These are phyloP conservation scores for Caenorhabditis uteleia DNA, from an alignment of 2,888 invertebrate species.

Conservation along the genomic window DNA sequence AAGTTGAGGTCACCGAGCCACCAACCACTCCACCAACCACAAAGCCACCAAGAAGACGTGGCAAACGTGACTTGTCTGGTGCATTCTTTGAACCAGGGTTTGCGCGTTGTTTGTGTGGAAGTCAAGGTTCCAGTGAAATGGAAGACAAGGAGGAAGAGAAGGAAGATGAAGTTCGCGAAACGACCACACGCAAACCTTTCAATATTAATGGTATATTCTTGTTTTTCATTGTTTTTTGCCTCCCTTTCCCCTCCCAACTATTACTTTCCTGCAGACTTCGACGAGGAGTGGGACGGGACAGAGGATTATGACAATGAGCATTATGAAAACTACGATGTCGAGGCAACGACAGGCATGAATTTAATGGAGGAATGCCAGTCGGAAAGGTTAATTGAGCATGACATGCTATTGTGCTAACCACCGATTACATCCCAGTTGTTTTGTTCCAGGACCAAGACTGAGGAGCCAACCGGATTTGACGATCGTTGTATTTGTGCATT, in stretches of 20 bases:
- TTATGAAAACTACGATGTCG: conserved; percentile 30
- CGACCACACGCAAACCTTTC: conserved; percentile 36
- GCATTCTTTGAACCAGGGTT: conserved; percentile 55
- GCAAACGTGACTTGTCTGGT: conserved; percentile 42
- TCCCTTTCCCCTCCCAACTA: not conserved
- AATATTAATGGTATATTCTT: conserved; percentile 34
- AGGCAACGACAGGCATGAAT: conserved; percentile 28
- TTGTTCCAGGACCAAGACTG: conserved; percentile 50
- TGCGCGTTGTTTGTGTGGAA: conserved; percentile 47
- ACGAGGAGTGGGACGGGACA: conserved; percentile 36
- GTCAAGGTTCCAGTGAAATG: conserved; percentile 32
- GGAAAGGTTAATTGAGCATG: conserved; percentile 19
- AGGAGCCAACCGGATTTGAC: conserved; percentile 44
- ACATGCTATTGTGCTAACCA: not conserved
- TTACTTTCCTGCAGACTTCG: conserved; percentile 16
- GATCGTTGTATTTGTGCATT: conserved; percentile 64
- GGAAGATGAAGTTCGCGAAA: conserved; percentile 14
- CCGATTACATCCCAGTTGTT: not conserved
- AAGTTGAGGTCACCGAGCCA: conserved; percentile 12
- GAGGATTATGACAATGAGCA: conserved; percentile 35
- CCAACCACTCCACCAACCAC: conserved; percentile 31
- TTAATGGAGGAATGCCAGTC: conserved; percentile 38
- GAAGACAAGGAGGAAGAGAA: conserved; percentile 33
- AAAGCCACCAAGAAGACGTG: conserved; percentile 20
- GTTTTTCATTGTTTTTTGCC: conserved; percentile 2